Conservation (phyloP, 2,113 vertebrate genomes). For the Lamprologus callipterus region DNA sequence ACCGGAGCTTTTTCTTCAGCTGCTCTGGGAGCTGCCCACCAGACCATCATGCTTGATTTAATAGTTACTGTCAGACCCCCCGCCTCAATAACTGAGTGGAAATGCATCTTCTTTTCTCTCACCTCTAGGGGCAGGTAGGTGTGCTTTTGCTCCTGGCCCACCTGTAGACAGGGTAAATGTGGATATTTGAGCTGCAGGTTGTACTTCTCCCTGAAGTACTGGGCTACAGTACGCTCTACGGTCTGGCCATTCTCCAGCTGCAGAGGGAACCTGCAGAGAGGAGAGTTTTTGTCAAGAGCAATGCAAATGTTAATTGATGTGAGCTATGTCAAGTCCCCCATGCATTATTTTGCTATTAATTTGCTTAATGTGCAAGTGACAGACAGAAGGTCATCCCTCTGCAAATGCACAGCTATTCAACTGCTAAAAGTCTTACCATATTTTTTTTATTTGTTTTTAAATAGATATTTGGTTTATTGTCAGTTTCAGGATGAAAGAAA, state of each 20-base stretch:
- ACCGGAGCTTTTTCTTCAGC: neutral
- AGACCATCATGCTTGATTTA: neutral
- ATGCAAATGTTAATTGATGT: neutral
- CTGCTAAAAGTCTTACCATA: neutral
- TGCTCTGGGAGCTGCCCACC: neutral
- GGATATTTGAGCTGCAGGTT: conserved; percentile 97
- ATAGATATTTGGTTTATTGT: neutral
- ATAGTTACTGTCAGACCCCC: neutral
- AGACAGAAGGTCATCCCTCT: neutral
- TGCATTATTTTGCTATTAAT: neutral
- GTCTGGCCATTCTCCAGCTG: conserved; percentile 98
- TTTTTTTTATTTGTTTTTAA: neutral
- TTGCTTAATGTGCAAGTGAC: neutral
- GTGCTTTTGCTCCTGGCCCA: conserved; percentile 99
- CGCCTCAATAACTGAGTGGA: neutral
- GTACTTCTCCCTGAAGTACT: conserved; percentile 99
- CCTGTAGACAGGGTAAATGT: conserved; percentile 96
- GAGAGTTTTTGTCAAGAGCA: neutral
- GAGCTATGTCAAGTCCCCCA: neutral
- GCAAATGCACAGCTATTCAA: neutral
- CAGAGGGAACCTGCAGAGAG: conserved; percentile 85
- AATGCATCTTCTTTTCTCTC: conserved; percentile 40
- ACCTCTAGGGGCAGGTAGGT: conserved; percentile 99
- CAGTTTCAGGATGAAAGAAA: neutral
- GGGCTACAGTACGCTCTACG: conserved; percentile 98